A percentile compares a stretch with the other conserved stretches of the same genome.
Evolutionary conservation across 2,113 vertebrate species (phyloP).

Genomic region (Orcinus orca): DNA sequence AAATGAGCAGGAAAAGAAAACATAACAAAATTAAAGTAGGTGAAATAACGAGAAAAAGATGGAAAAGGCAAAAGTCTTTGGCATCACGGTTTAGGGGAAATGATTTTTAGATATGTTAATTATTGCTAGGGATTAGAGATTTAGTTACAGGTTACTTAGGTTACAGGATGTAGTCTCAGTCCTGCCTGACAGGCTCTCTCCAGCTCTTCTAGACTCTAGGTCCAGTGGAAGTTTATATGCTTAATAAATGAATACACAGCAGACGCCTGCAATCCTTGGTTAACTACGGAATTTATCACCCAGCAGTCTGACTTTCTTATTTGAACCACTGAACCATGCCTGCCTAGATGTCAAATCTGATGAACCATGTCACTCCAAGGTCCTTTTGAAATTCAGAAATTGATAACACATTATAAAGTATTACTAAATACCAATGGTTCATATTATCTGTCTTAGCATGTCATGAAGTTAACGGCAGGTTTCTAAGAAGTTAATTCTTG

Average conservation of each 20-base stretch:
- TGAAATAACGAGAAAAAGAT: background rate
- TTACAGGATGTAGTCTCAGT: background rate
- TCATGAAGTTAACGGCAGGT: background rate
- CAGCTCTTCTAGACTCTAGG: background rate
- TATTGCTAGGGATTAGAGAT: background rate
- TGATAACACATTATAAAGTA: background rate
- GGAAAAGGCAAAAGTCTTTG: background rate
- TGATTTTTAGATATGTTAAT: background rate
- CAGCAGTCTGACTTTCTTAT: background rate
- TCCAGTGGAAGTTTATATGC: background rate
- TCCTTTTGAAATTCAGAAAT: background rate
- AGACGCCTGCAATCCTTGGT: background rate
- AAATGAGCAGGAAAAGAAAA: background rate
- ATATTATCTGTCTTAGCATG: background rate
- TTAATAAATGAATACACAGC: background rate
- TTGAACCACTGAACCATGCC: background rate
- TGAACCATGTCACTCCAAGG: background rate
- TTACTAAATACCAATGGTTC: background rate
- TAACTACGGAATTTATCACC: background rate
- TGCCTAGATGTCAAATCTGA: background rate
- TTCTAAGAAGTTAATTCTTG: conserved; percentile 41
- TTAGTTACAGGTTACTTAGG: background rate
- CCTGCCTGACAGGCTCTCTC: background rate
- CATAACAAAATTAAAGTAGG: background rate
- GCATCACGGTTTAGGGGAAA: background rate